A percentile compares a stretch with the other conserved stretches of the same genome.
Evolutionary conservation across 2,888 invertebrate species (phyloP).

Genomic region (Ochlodes sylvanus): DNA sequence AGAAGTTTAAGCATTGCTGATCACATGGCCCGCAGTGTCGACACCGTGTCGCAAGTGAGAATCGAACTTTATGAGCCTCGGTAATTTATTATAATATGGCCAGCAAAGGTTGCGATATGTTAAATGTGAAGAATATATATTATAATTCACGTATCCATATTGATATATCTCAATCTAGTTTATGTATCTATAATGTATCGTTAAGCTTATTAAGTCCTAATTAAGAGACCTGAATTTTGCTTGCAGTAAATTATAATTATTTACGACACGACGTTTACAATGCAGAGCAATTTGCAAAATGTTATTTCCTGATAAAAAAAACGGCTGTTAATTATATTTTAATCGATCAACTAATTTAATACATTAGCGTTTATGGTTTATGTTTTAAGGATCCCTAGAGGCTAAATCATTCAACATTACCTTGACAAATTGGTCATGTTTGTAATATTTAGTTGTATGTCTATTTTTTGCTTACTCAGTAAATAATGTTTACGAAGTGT

Average conservation of each 20-base stretch:
- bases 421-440: not conserved
- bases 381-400: not conserved
- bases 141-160: conserved; percentile 3
- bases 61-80: conserved; percentile 19
- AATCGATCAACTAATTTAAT: not conserved
- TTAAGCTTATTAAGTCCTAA: no score
- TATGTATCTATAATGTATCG: no score
- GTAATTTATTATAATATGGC: conserved; percentile 32
- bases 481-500: no score
- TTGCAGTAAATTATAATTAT: no score
- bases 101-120: conserved; percentile 29
- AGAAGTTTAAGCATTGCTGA: not conserved
- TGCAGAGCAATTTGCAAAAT: no score
- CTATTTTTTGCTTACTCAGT: no score
- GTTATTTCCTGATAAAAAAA: no score
- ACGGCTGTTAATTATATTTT: not conserved
- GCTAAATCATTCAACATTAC: not conserved
- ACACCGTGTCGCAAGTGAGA: conserved; percentile 20
- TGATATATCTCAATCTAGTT: not conserved
- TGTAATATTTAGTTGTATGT: not conserved
- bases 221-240: no score
- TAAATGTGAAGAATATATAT: conserved; percentile 27
- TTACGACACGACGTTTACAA: no score
- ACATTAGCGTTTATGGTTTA: not conserved
- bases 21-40: conserved; percentile 11